Base-by-base conservation (phyloP, 2,888 invertebrate genomes). In the Drosophila quasianomalipes region DNA sequence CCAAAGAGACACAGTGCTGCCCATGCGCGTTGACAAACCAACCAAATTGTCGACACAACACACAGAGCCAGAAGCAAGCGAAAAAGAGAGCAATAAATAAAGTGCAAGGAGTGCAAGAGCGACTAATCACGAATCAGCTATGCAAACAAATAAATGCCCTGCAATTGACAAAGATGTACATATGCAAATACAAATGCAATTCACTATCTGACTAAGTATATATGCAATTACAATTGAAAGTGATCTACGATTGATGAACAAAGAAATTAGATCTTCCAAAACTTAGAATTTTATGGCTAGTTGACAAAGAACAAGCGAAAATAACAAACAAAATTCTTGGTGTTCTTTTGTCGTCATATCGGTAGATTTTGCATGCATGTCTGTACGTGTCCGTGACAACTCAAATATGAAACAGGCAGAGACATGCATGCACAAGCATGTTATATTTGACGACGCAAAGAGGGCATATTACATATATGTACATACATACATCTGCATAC, bases 21-120 rank as follows among this genome's bases (percentile, higher is more conserved):
- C 82, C 81, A 81, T 81, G 82, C 78, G 79, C 73, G 64, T 72
- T 77, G 70, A 70, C 82, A 80, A 77, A 73, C 57, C 72, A 57
- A 66, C 68, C 58, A 41, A 79, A 79, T 63, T 63, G 60, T 58
- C 35, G 52, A 63, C 54, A 61, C 37, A 58, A 61, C 16, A n/a
- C 53, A 35, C 19, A 41, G 66, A 44, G 61, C 26, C 57, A 61
- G 49, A 44, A 44, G 22, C 44, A 22, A 60, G 35, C 47, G 28
- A 49, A 55, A 51, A 51, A 52, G 33, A 71, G 51, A 60, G 54
- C 47, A 54, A 22, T 19, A 58, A 54, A 28, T 22, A 44, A 58
- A 44, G 44, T 44, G 58, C 58, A 58, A 58, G 44, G 58, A 58
- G 58, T 58, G 28, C 16, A 30, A 31, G 58, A 58, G 65, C 47